phyloP scores from a whole-genome alignment of 30 jellyfish, hydroid and myxozoan genomes.

The Turritopsis dohrnii region DNA sequence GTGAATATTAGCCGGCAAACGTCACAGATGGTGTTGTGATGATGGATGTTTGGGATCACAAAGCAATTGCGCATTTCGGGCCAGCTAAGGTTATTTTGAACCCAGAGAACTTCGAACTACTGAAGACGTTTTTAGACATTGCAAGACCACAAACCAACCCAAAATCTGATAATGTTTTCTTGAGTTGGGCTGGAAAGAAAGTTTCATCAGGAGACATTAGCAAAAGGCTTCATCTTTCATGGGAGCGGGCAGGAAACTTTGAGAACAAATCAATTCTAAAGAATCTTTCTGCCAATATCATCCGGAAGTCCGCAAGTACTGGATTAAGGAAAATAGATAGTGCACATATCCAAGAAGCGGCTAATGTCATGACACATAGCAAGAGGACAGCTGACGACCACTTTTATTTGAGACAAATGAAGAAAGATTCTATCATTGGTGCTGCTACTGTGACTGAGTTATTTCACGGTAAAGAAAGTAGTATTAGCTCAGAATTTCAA shows the following conservation, averaged over 20 bases:
- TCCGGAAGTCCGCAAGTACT: slow-evolving; percentile 19
- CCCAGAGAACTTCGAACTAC: neutral
- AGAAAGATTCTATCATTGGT: neutral
- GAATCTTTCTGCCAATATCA: slow-evolving; percentile 3
- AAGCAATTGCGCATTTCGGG: slow-evolving; percentile 17
- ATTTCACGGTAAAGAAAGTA: slow-evolving; percentile 8
- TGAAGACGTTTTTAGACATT: slow-evolving; percentile 8
- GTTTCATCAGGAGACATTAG: neutral
- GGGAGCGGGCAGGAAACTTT: slow-evolving; percentile 14
- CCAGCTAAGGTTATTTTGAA: slow-evolving; percentile 10
- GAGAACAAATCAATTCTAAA: neutral
- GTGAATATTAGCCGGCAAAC: neutral
- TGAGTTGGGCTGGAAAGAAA: slow-evolving; percentile 21
- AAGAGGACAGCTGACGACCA: slow-evolving; percentile 13
- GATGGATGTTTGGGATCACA: slow-evolving; percentile 18
- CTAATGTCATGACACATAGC: slow-evolving; percentile 7
- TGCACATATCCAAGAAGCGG: slow-evolving; percentile 17
- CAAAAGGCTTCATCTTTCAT: slow-evolving; percentile 16
- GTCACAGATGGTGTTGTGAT: neutral
- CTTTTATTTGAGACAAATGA: neutral
- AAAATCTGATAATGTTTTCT: neutral
- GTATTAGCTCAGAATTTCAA: neutral
- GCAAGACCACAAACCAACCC: slow-evolving; percentile 8
- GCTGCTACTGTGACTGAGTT: neutral
- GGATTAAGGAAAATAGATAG: slow-evolving; percentile 3